These are phyloP conservation scores for Pantherophis alleghaniensis DNA, from an alignment of 2,797 vertebrate species.

Conservation along the genomic window DNA sequence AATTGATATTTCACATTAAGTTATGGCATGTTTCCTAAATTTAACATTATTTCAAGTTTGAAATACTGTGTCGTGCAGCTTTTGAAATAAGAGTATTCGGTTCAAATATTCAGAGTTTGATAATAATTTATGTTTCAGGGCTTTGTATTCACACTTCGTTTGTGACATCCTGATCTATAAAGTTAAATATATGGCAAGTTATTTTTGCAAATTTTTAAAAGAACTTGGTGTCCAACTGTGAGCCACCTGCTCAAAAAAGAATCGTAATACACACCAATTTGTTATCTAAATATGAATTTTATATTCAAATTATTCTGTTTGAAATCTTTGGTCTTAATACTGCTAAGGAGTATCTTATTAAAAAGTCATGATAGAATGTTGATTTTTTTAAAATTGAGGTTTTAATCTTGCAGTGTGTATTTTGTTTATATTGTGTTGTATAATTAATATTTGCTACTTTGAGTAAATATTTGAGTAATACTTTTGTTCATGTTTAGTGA, in stretches of 20 bases:
- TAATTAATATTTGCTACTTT: background rate
- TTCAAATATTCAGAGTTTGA: background rate
- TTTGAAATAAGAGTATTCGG: background rate
- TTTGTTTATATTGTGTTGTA: background rate
- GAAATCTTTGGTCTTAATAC: background rate
- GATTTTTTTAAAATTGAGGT: background rate
- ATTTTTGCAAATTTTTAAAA: background rate
- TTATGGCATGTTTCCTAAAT: background rate
- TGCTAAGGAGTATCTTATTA: background rate
- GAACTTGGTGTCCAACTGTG: background rate
- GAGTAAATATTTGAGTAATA: background rate
- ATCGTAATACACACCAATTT: background rate
- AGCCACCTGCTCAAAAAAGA: background rate
- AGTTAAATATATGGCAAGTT: background rate
- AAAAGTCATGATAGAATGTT: background rate
- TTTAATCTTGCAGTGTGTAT: background rate
- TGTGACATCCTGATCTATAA: background rate
- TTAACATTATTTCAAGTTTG: background rate
- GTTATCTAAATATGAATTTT: background rate
- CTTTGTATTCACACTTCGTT: background rate
- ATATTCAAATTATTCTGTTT: background rate
- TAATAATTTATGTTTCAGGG: background rate
- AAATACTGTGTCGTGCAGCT: background rate
- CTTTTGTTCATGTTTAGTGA: background rate
- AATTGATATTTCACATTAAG: constrained; percentile 12